A percentile compares a stretch with the other conserved stretches of the same genome.
phyloP scores from a whole-genome alignment of 2,113 vertebrate species.

The Cinclus mexicanus region DNA sequence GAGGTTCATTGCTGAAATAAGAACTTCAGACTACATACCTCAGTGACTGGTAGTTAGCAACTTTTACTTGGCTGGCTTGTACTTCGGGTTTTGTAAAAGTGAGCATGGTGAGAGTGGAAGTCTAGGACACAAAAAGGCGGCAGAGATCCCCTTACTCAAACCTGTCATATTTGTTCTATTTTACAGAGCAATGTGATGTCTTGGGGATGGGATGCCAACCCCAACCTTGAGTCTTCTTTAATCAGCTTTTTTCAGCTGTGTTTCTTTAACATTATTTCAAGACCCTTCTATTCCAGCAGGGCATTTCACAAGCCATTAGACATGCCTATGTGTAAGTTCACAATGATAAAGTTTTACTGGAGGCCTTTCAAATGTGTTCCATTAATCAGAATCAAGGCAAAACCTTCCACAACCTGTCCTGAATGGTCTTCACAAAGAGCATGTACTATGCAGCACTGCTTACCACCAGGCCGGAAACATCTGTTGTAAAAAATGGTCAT shows the following conservation, averaged over 20 bases:
- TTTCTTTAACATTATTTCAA: slow-evolving; percentile 42
- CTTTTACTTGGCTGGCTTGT: slow-evolving; percentile 38
- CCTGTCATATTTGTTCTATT: background rate
- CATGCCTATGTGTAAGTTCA: background rate
- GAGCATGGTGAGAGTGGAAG: background rate
- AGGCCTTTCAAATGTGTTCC: slow-evolving; percentile 18
- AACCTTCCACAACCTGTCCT: background rate
- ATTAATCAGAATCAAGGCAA: background rate
- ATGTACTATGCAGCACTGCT: background rate
- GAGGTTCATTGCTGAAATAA: background rate
- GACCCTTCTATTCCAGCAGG: background rate
- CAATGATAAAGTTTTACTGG: background rate
- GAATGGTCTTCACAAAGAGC: background rate
- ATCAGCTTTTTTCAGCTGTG: background rate
- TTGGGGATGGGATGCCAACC: background rate
- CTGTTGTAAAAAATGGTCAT: background rate
- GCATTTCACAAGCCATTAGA: background rate
- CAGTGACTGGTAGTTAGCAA: background rate
- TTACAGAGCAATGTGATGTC: background rate
- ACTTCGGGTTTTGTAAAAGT: slow-evolving; percentile 35
- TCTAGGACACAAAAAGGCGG: background rate
- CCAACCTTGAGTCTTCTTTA: background rate
- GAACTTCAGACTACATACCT: background rate
- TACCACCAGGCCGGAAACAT: background rate
- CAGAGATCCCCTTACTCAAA: background rate